These are phyloP conservation scores for Triplophysa bombifrons DNA, from an alignment of 2,797 vertebrate species.

Conservation along the genomic window DNA sequence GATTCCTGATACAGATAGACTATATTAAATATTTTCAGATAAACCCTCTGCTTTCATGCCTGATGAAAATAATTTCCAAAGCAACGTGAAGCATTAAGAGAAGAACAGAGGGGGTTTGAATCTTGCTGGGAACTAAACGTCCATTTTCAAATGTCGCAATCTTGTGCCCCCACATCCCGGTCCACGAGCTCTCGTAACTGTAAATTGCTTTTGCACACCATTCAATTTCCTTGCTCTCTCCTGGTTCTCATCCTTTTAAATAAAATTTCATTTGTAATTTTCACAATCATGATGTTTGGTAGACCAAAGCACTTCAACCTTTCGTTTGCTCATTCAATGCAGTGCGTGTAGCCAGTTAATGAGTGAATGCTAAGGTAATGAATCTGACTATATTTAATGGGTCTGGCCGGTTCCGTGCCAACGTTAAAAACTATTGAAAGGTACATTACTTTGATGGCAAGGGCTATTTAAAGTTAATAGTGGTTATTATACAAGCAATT, in stretches of 20 bases:
- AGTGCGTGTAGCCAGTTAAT: not conserved
- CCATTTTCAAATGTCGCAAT: constrained; percentile 62
- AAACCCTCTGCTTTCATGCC: not conserved
- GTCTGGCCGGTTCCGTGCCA: not conserved
- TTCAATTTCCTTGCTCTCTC: constrained; percentile 51
- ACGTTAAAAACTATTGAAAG: not conserved
- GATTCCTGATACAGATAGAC: not conserved
- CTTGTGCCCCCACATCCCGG: not conserved
- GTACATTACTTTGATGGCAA: not conserved
- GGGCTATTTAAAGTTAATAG: not conserved
- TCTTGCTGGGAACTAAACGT: constrained; percentile 42
- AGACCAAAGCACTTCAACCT: constrained; percentile 69
- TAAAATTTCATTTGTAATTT: constrained; percentile 70
- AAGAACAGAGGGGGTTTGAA: constrained; percentile 32
- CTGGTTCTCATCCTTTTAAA: constrained; percentile 70
- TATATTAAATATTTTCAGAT: not conserved
- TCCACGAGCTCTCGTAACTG: constrained; percentile 64
- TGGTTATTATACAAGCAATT: not conserved
- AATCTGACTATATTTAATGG: constrained; percentile 6
- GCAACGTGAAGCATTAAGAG: constrained; percentile 32
- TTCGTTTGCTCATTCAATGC: constrained; percentile 69
- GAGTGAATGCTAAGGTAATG: constrained; percentile 1
- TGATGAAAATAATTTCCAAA: constrained; percentile 35
- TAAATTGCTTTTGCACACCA: constrained; percentile 73
- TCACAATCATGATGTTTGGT: constrained; percentile 79